Percentiles rank a stretch among this genome's conserved stretches.
Conservation (phyloP, 2,888 invertebrate species). For the Caenorhabditis uteleia region DNA sequence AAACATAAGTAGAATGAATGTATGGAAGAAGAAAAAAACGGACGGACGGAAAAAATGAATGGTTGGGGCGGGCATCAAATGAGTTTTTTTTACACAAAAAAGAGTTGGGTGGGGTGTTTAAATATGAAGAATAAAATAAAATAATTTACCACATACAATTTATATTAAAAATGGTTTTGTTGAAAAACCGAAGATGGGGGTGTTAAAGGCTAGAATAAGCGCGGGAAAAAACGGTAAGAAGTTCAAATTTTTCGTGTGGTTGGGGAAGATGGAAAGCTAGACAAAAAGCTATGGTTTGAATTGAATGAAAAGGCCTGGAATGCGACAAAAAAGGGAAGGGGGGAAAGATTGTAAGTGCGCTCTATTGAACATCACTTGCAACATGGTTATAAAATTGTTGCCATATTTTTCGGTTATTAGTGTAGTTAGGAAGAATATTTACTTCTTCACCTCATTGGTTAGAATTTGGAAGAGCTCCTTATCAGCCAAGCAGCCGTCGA, state of each 20-base stretch:
- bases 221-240: slow-evolving; percentile 9
- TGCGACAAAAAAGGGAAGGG: slow-evolving; percentile 11
- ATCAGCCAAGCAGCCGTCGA: slow-evolving; percentile 70
- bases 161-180: slow-evolving; percentile 13
- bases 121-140: slow-evolving; percentile 4
- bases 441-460: slow-evolving; percentile 69
- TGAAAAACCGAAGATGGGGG: slow-evolving; percentile 4
- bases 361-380: slow-evolving; percentile 4
- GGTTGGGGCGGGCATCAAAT: too few species aligned
- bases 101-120: neutral
- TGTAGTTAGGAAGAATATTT: slow-evolving; percentile 4
- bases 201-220: too few species aligned
- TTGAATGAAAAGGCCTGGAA: slow-evolving; percentile 13
- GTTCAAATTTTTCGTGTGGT: slow-evolving; percentile 10
- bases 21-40: too few species aligned
- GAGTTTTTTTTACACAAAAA: too few species aligned
- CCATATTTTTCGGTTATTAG: neutral
- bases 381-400: slow-evolving; percentile 1
- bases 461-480: slow-evolving; percentile 70
- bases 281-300: slow-evolving; percentile 4
- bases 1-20: too few species aligned
- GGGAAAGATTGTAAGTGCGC: neutral
- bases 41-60: too few species aligned
- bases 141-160: slow-evolving; percentile 43
- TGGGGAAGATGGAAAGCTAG: slow-evolving; percentile 3